Percentiles rank a stretch among this genome's conserved stretches.
Evolutionary conservation across 2,888 invertebrate genomes (phyloP).

Genomic region (Diaphora mendica): DNA sequence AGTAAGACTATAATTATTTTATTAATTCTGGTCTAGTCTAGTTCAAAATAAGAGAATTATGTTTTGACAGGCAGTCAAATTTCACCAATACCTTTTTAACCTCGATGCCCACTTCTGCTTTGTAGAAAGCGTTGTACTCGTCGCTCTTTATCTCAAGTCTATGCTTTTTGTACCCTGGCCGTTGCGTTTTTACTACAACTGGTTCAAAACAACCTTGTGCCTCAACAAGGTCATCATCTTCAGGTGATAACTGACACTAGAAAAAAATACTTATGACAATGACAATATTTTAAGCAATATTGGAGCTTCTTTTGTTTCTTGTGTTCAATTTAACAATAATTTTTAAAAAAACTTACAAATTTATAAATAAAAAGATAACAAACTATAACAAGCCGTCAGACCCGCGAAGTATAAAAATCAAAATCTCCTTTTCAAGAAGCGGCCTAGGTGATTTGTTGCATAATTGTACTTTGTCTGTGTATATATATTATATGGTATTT

Average conservation of each 20-base stretch:
- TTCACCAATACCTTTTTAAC: conserved; percentile 69
- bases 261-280: neutral
- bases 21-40: neutral
- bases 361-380: too few relatives aligned
- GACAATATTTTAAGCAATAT: neutral
- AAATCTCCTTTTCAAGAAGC: too few relatives aligned
- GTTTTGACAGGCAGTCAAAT: neutral
- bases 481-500: too few relatives aligned
- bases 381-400: too few relatives aligned
- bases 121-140: conserved; percentile 69
- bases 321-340: too few relatives aligned
- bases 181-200: neutral
- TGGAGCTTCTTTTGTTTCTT: neutral
- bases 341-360: too few relatives aligned
- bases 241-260: neutral
- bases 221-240: neutral
- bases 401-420: too few relatives aligned
- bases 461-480: too few relatives aligned
- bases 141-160: conserved; percentile 28
- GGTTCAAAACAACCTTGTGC: neutral
- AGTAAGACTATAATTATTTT: too few relatives aligned
- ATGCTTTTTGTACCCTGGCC: neutral
- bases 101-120: conserved; percentile 67
- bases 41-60: neutral
- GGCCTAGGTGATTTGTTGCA: too few relatives aligned